These are phyloP conservation scores for Mylabris phalerata DNA, from an alignment of 1,140 invertebrate genomes.

Conservation along the genomic window DNA sequence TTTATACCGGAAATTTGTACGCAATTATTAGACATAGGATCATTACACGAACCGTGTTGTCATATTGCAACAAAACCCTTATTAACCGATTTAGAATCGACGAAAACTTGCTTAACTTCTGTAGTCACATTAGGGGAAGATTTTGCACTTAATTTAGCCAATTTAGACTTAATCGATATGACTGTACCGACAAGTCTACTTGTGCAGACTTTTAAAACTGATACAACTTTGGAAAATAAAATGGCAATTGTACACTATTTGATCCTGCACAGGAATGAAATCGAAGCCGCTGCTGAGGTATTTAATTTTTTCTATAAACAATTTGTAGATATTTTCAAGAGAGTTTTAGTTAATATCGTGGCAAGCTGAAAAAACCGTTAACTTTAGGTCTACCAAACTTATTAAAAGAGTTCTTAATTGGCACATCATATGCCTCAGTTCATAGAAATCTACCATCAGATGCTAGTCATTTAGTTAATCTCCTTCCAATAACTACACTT, in stretches of 20 bases:
- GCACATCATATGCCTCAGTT: conserved; percentile 62
- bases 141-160: conserved; percentile 58
- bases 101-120: conserved; percentile 58
- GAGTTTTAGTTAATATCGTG: conserved; percentile 44
- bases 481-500: conserved; percentile 64
- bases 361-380: conserved; percentile 47
- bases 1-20: conserved; percentile 70
- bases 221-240: conserved; percentile 58
- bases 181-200: conserved; percentile 55
- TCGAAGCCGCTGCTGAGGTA: conserved; percentile 62
- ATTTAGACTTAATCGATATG: conserved; percentile 61
- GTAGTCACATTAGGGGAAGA: conserved; percentile 50
- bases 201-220: conserved; percentile 59
- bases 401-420: conserved; percentile 72
- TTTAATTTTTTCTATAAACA: neutral
- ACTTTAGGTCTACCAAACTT: conserved; percentile 51
- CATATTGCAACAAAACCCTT: conserved; percentile 61
- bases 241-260: conserved; percentile 73
- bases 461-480: conserved; percentile 54
- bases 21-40: conserved; percentile 71
- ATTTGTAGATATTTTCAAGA: neutral
- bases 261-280: conserved; percentile 63
- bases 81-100: conserved; percentile 45
- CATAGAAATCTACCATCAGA: conserved; percentile 63
- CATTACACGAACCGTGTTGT: conserved; percentile 71